Percentiles rank a stretch among this genome's conserved stretches.
These are phyloP conservation scores for Globia sparganii DNA, from an alignment of 2,888 invertebrate genomes.

Conservation along the genomic window DNA sequence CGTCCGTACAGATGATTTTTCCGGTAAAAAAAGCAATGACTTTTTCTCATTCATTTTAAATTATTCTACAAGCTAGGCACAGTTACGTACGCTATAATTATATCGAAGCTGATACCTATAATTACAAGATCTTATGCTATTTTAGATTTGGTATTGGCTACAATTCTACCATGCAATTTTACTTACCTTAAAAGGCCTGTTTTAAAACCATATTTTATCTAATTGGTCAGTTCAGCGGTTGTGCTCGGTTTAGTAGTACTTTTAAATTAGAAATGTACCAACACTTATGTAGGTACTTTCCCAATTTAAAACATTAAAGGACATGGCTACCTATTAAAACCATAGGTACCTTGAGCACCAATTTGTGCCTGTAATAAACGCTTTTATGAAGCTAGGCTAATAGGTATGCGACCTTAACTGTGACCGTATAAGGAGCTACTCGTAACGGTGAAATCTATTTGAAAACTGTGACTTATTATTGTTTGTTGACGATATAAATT, in stretches of 20 bases:
- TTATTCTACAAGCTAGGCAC: background rate
- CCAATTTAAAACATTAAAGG: background rate
- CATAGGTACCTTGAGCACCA: background rate
- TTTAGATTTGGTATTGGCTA: background rate
- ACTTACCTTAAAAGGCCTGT: too few relatives aligned
- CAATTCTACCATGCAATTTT: too few relatives aligned
- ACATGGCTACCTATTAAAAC: background rate
- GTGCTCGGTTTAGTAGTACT: background rate
- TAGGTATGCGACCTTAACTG: background rate
- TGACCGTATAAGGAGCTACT: background rate
- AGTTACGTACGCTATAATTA: background rate
- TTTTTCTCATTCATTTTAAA: background rate
- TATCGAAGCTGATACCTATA: background rate
- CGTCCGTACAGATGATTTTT: background rate
- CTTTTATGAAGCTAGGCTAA: conserved; percentile 10
- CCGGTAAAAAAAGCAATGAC: too few relatives aligned
- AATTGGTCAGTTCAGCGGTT: background rate
- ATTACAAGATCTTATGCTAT: background rate
- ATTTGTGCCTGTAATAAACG: background rate
- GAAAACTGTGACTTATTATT: conserved; percentile 42
- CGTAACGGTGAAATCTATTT: conserved; percentile 29
- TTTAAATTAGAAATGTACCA: background rate
- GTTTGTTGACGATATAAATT: conserved; percentile 26
- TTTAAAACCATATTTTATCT: too few relatives aligned
- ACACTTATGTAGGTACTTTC: background rate